Evolutionary conservation across 53 echinoderm and acorn worm species (phyloP).

Genomic region (Antedon mediterranea): DNA sequence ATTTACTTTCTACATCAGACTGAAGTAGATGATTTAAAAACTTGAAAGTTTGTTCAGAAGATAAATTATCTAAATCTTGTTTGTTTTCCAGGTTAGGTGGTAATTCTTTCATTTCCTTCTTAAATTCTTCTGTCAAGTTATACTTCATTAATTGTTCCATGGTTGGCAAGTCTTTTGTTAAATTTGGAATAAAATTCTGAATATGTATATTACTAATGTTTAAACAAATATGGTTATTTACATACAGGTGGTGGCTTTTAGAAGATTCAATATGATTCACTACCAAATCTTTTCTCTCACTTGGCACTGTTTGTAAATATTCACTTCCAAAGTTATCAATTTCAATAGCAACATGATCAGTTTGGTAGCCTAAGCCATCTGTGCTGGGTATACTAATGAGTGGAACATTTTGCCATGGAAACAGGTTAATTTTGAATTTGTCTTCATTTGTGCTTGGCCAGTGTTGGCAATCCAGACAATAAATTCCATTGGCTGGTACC

Average conservation of each 20-base stretch:
- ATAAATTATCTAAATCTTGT: background rate
- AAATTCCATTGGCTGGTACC: slow-evolving; percentile 71
- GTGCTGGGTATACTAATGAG: background rate
- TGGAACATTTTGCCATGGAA: slow-evolving; percentile 53
- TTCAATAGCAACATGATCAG: background rate
- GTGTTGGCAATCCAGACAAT: slow-evolving; percentile 16
- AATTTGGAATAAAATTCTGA: background rate
- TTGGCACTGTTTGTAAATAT: background rate
- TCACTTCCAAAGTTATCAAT: background rate
- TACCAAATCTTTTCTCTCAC: background rate
- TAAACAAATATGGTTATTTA: background rate
- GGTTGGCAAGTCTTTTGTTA: background rate
- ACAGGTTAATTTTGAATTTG: slow-evolving; percentile 14
- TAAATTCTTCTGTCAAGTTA: background rate
- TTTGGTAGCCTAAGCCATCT: background rate
- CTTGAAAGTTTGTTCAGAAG: background rate
- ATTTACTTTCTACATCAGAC: slow-evolving; percentile 13
- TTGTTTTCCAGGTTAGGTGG: background rate
- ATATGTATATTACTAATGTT: background rate
- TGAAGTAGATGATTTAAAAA: background rate
- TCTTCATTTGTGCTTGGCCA: background rate
- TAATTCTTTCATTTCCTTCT: background rate
- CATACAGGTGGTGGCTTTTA: background rate
- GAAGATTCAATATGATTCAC: background rate
- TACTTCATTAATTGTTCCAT: background rate